Evolutionary conservation across 2,797 vertebrate species (phyloP).

Genomic region (Centroberyx gerrardi): DNA sequence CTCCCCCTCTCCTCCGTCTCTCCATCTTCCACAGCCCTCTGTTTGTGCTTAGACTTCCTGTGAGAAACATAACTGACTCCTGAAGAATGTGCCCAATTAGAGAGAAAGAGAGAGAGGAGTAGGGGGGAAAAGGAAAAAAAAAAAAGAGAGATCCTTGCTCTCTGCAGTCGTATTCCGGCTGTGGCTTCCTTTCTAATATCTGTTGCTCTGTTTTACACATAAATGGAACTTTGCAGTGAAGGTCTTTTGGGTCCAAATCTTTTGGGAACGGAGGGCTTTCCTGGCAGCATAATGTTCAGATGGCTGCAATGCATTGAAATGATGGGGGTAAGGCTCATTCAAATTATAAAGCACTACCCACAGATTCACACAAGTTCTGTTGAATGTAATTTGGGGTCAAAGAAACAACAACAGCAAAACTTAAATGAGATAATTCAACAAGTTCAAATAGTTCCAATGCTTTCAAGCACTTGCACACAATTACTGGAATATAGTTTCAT

Average conservation of each 20-base stretch:
- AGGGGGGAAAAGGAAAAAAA: neutral
- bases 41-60: conserved; percentile 78
- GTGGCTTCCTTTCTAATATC: conserved; percentile 32
- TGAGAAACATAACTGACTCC: conserved; percentile 76
- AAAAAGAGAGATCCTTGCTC: neutral
- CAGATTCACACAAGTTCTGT: neutral
- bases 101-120: conserved; percentile 13
- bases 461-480: neutral
- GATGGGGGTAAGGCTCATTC: neutral
- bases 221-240: conserved; percentile 11
- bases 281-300: conserved; percentile 9
- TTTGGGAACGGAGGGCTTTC: neutral
- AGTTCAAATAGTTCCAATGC: neutral
- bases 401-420: neutral
- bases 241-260: conserved; percentile 28
- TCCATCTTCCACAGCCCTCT: conserved; percentile 50
- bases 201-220: conserved; percentile 34
- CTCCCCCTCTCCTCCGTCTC: neutral
- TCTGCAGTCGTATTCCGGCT: conserved; percentile 9
- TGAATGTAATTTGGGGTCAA: neutral
- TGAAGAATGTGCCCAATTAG: conserved; percentile 79
- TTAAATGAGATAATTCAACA: neutral
- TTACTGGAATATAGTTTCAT: neutral
- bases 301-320: conserved; percentile 6
- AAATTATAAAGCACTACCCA: neutral